These are phyloP conservation scores for Numenius phaeopus DNA, from an alignment of 2,797 vertebrate genomes.

Conservation along the genomic window DNA sequence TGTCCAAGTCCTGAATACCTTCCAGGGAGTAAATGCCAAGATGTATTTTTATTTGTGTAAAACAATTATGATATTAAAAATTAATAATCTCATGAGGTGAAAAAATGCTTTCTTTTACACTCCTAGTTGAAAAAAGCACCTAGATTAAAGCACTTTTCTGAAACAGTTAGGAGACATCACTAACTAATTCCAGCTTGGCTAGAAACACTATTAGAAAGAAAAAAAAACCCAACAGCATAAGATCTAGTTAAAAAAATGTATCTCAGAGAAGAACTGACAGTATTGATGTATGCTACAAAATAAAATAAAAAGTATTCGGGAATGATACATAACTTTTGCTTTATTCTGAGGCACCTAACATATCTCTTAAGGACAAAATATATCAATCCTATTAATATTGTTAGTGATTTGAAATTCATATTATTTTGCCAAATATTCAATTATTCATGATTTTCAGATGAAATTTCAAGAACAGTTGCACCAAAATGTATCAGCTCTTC, in stretches of 20 bases:
- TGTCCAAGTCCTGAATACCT: not conserved
- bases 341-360: not conserved
- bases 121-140: not conserved
- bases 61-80: not conserved
- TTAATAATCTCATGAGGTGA: not conserved
- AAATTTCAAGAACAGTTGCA: not conserved
- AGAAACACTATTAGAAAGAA: not conserved
- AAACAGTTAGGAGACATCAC: not conserved
- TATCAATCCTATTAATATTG: not conserved
- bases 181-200: not conserved
- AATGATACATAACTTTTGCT: not conserved
- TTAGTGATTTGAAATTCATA: not conserved
- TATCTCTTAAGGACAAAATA: not conserved
- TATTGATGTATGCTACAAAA: not conserved
- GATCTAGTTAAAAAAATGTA: not conserved
- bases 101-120: not conserved
- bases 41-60: not conserved
- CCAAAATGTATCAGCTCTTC: not conserved
- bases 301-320: not conserved
- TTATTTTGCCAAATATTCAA: not conserved
- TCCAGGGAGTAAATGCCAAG: not conserved
- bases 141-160: not conserved
- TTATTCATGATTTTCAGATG: not conserved
- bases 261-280: not conserved
- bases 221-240: not conserved